These are phyloP conservation scores for crab-eating macaque (Macaca fascicularis) DNA, from an alignment of 2,113 vertebrate genomes.

Conservation along the genomic window T2T-MFA8v1.1 NC_088375.1:184162001-184162500, in stretches of 20 bases:
- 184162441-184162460: neutral
- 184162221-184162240: neutral
- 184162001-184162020: slow-evolving; percentile 15
- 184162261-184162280: neutral
- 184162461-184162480: neutral
- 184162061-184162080: neutral
- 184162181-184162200: slow-evolving; percentile 7
- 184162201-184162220: neutral
- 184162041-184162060: neutral
- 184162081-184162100: slow-evolving; percentile 32
- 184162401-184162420: neutral
- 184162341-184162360: slow-evolving; percentile 18
- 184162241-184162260: neutral
- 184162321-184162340: neutral
- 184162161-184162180: neutral
- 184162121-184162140: slow-evolving; percentile 38
- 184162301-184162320: neutral
- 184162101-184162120: slow-evolving; percentile 22
- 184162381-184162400: neutral
- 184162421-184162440: neutral
- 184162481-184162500: neutral
- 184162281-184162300: neutral
- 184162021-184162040: neutral
- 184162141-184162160: slow-evolving; percentile 9
- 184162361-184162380: neutral